Percentiles rank a stretch among this genome's conserved stretches.
Evolutionary conservation across 1,140 invertebrate species (phyloP).

Genomic region (Berghia stephanieae): DNA sequence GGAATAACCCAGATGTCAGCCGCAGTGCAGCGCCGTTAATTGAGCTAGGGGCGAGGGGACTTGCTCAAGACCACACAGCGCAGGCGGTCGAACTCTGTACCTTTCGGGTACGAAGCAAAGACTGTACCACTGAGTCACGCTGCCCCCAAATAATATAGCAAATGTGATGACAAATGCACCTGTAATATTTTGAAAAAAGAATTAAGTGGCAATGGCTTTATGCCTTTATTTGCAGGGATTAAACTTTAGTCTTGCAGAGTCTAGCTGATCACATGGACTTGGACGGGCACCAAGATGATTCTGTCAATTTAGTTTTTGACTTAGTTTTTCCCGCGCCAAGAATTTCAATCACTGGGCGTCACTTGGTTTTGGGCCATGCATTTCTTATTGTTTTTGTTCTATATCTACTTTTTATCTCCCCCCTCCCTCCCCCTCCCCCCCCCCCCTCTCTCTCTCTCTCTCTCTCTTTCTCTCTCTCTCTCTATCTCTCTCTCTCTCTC

Average conservation of each 20-base stretch:
- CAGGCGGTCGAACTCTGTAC: too few relatives aligned
- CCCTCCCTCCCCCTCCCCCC: not conserved
- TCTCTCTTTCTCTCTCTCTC: conserved; percentile 11
- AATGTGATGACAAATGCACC: too few relatives aligned
- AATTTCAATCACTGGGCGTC: not conserved
- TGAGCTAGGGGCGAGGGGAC: too few relatives aligned
- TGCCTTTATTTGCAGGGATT: too few relatives aligned
- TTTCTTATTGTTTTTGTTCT: not conserved
- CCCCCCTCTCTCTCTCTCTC: not conserved
- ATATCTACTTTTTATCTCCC: not conserved
- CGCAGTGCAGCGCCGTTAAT: too few relatives aligned
- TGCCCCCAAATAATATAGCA: too few relatives aligned
- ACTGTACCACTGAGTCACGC: too few relatives aligned
- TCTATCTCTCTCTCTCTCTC: not conserved
- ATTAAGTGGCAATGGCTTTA: too few relatives aligned
- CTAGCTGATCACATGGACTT: not conserved
- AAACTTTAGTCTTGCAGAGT: not conserved
- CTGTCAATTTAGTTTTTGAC: not conserved
- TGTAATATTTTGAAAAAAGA: too few relatives aligned
- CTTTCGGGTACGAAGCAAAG: too few relatives aligned
- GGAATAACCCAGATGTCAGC: too few relatives aligned
- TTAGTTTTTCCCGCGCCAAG: not conserved
- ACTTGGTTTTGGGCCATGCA: not conserved
- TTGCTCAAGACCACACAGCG: too few relatives aligned
- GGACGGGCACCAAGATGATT: not conserved